Evolutionary conservation across 1,140 invertebrate genomes (phyloP).

Genomic region (Steinernema khuongi): DNA sequence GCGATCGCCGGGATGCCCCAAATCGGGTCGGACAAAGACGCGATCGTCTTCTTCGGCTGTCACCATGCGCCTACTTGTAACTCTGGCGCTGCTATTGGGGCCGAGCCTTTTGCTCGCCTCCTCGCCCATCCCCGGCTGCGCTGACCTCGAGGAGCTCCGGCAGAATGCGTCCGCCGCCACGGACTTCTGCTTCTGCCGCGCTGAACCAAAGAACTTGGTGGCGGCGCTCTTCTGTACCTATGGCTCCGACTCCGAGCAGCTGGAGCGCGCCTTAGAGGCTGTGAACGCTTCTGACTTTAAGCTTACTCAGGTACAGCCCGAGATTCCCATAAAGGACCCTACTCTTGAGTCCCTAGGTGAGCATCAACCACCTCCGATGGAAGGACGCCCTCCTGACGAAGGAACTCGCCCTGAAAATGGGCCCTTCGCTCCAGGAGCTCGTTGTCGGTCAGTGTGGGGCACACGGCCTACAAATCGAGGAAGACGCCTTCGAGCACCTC

Average conservation of each 20-base stretch:
- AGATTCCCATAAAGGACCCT: background rate
- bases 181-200: background rate
- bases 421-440: background rate
- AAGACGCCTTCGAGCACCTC: background rate
- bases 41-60: background rate
- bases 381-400: background rate
- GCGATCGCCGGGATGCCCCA: no score
- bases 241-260: background rate
- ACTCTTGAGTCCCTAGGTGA: background rate
- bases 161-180: background rate
- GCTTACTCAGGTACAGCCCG: background rate
- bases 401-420: background rate
- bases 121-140: background rate
- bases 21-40: no score
- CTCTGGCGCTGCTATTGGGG: background rate
- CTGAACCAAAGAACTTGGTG: background rate
- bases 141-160: background rate
- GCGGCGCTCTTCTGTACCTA: background rate
- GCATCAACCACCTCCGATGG: background rate
- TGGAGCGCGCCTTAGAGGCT: background rate
- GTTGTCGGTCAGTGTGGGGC: background rate
- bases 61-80: background rate
- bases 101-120: background rate
- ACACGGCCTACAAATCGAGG: background rate
- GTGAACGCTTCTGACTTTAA: background rate